Evolutionary conservation across 2,888 invertebrate species (phyloP), one percentile per base, ranked within the genome.

Genomic region (Oithona nana): DNA sequence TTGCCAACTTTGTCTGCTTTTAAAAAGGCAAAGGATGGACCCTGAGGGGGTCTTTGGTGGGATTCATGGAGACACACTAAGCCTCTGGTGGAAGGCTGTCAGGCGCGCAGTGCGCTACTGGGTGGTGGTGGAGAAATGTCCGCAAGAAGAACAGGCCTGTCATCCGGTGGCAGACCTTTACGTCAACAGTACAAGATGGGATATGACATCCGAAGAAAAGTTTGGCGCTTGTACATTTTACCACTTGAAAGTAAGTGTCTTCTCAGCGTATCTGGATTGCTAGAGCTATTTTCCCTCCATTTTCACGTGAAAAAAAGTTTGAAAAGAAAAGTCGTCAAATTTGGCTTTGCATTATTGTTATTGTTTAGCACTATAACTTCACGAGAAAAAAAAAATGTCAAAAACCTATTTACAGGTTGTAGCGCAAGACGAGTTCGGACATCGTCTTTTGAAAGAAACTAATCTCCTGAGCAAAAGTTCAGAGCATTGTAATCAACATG

Each of bases 201-300:
- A 39, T 11, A 39, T 39, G 39, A 39, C 39, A 16, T 28, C 28
- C 20, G 24, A 26, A 24, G n/a, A 28, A 8, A n/a, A 57, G 16
- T 57, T 57, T 28, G 57, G 57, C 20, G 28, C 57, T 13, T 57
- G 57, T 28, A 57, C 57, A n/a, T 22, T 28, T 3, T 57, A 57
- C 57, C 24, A 24, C 16, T 30, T 57, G 2, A n/a, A 57, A 28
- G 28, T 57, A 16, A n/a, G n/a, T n/a, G n/a, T n/a, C n/a, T n/a
- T n/a, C n/a, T n/a, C n/a, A n/a, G n/a, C n/a, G n/a, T n/a, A n/a
- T n/a, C n/a, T n/a, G n/a, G n/a, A n/a, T n/a, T n/a, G n/a, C n/a
- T n/a, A n/a, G n/a, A n/a, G n/a, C n/a, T n/a, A n/a, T n/a, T n/a
- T n/a, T n/a, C n/a, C n/a, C n/a, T n/a, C n/a, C n/a, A n/a, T n/a